Base-by-base conservation (phyloP, 2,888 invertebrate species). In the Philonicus albiceps region DNA sequence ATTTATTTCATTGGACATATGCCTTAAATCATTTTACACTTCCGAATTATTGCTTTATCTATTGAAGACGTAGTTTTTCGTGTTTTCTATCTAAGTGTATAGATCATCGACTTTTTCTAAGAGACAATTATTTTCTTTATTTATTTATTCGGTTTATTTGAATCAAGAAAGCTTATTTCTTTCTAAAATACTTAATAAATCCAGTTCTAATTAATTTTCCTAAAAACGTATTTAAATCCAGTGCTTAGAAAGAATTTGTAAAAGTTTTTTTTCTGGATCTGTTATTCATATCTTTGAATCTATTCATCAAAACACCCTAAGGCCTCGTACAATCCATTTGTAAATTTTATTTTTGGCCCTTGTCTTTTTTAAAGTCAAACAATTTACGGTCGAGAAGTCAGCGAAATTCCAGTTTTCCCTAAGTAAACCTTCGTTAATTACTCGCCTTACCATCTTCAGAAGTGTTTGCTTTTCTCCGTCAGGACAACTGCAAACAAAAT, bases 331-430 rank as follows among this genome's bases (percentile, higher is more conserved):
- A 64, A 19, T 53, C 53, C 64, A 64, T 27, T 64, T 64, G 22
- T 27, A 22, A 64, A 64, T 64, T 64, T 64, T 22, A 64, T 64
- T 22, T 64, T 27, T 19, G 4, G 40, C 64, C 49, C n/a, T 49
- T 64, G 64, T 64, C 22, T 64, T 64, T 27, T 64, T 64, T 64
- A 64, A 64, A 64, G 64, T 64, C 13, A 19, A 64, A 64, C 64
- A 64, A 64, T 64, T 64, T 64, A 22, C 64, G 64, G 64, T 64
- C 27, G 74, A 34, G 19, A 74, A 74, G 74, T 74, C 16, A 74
- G 74, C 74, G 74, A 76, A 76, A 76, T 76, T 22, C 49, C 16
- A 80, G 31, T 49, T 80, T 80, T 53, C 13, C 80, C 30, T 40
- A 76, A 40, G 53, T 40, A 40, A 53, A 80, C 34, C 27, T 76